Conservation (phyloP, 2,888 invertebrate species). For the Scaptomyza cyrtandrae region DNA sequence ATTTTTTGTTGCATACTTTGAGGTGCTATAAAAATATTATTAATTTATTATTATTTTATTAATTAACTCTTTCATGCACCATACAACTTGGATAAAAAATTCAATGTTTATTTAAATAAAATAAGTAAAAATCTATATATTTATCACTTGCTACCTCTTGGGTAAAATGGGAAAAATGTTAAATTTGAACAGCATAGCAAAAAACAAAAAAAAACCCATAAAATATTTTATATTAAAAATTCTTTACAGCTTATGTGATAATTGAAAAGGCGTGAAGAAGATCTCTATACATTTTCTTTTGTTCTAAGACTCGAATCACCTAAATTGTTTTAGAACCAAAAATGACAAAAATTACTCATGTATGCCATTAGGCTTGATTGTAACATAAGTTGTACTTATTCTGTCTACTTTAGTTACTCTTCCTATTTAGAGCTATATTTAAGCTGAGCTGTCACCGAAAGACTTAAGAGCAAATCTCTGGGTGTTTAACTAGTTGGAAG, state of each 20-base stretch:
- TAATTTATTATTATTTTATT: no score
- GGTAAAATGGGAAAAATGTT: no score
- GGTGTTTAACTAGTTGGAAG: constrained; percentile 38
- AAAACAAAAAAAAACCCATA: not conserved
- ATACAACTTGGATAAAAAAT: not conserved
- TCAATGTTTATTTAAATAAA: not conserved
- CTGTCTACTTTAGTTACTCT: not conserved
- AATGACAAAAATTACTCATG: not conserved
- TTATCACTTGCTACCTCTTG: no score
- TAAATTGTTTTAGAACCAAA: not conserved
- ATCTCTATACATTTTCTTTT: no score
- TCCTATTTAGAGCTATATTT: constrained; percentile 21
- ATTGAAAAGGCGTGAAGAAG: not conserved
- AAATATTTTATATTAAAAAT: not conserved
- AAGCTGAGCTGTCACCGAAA: constrained; percentile 42
- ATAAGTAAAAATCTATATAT: no score
- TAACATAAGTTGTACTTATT: constrained; percentile 2
- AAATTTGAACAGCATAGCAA: no score
- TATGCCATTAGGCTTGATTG: not conserved
- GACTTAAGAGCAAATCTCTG: constrained; percentile 31
- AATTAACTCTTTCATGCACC: no score
- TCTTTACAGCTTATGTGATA: not conserved
- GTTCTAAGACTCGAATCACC: no score
- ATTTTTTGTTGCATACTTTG: constrained; percentile 8
- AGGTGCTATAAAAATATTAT: no score